Base-by-base conservation (phyloP, 2,113 vertebrate species). In the Neolamprologus cancellatus region DNA sequence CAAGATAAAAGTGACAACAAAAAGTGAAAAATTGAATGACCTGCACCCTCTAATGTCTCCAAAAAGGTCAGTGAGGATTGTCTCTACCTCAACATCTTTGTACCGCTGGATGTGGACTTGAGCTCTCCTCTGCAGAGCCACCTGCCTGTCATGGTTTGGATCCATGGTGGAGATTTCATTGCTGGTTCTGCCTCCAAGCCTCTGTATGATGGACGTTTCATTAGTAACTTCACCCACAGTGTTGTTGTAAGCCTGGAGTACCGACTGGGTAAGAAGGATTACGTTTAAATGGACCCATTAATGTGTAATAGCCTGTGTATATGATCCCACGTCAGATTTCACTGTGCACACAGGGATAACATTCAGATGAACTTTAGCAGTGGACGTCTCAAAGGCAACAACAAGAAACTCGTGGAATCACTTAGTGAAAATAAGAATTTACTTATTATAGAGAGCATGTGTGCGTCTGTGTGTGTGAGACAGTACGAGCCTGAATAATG, bases 111-210 rank as follows among this genome's bases (percentile, higher is more conserved):
- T 9, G 88, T 95, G 61, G 85, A 95, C 88, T 89, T 96, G 39
- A 88, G 85, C 15, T 32, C 79, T 7, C 95, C 94, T 2, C 80
- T 79, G 50, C 23, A 4, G 17, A 87, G 28, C 30, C 84, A 83
- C 1, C 81, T 97, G 50, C 96, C 96, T 1, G 95, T 96, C 81
- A 95, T 97, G 96, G 94, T 96, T 78, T 97, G 96, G 96, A 95
- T 97, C 88, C 96, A 97, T 4, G 96, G 96, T 0, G 96, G 96
- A 11, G 95, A 96, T 64, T 97, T 97, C 74, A 94, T 96, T 1
- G 96, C 94, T 1, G 96, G 96, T 3, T 95, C 96, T 1, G 96
- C 96, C 84, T 96, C 96, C 61, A 96, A 96, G 78, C 95, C 95
- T 1, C 87, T 97, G 83, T 96, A 96, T 15, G 96, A 97, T 4